These are phyloP conservation scores for Pocillopora grandis DNA, from an alignment of 92 coral and sea anemone genomes.

Conservation along the genomic window DNA sequence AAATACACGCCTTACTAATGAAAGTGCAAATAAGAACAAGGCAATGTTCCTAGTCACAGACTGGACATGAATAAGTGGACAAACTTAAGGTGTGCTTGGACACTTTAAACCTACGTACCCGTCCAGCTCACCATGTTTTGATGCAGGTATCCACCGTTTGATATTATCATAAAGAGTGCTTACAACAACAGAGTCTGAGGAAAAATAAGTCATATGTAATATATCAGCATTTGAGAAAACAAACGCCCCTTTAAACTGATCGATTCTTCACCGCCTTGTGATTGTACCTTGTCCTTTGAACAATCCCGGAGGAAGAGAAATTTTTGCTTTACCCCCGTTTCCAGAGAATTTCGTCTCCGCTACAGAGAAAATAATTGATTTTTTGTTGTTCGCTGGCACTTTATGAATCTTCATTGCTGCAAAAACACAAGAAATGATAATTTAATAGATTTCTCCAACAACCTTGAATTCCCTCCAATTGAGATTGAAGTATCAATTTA, in stretches of 20 bases:
- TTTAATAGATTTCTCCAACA: no score
- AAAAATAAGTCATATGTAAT: no score
- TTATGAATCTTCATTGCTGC: constrained; percentile 18
- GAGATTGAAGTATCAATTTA: no score
- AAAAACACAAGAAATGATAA: background rate
- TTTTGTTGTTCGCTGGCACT: constrained; percentile 2
- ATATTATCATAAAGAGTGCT: constrained; percentile 11
- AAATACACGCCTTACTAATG: no score
- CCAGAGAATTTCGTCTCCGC: background rate
- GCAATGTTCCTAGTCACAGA: background rate
- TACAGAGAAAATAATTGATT: background rate
- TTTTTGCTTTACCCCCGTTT: background rate
- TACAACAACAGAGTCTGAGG: constrained; percentile 14
- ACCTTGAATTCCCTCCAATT: no score
- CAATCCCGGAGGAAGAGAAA: background rate
- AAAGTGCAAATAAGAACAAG: no score
- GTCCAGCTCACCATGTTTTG: background rate
- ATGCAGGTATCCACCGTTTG: background rate
- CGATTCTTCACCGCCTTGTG: background rate
- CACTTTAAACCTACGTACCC: background rate
- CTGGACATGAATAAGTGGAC: no score
- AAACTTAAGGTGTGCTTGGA: background rate
- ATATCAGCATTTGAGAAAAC: background rate
- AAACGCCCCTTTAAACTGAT: no score
- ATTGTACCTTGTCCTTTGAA: constrained; percentile 15